Conservation (phyloP, 2,113 vertebrate species). For the Tenrec ecaudatus region DNA sequence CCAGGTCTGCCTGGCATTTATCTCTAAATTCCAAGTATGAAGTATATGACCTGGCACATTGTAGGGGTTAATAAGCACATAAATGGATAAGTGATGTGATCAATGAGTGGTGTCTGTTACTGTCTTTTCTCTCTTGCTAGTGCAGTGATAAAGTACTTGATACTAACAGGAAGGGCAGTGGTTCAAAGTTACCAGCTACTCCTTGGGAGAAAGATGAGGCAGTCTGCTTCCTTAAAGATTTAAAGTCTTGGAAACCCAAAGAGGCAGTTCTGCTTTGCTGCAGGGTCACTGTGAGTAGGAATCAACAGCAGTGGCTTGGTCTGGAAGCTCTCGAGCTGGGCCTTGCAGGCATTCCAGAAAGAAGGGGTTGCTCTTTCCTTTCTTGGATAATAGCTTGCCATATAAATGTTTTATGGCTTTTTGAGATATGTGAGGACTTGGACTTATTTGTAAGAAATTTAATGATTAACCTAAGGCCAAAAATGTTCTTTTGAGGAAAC, state of each 20-base stretch:
- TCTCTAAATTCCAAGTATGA: background rate
- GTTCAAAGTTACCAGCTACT: background rate
- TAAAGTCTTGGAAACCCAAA: background rate
- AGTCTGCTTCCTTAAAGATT: background rate
- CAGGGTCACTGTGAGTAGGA: background rate
- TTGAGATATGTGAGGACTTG: background rate
- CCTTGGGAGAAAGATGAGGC: too few relatives aligned
- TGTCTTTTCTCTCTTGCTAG: background rate
- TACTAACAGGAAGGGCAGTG: background rate
- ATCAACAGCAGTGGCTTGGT: too few relatives aligned
- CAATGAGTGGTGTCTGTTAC: background rate
- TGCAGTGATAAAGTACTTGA: background rate
- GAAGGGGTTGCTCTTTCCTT: constrained; percentile 1
- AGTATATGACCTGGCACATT: background rate
- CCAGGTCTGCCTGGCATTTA: background rate
- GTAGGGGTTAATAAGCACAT: background rate
- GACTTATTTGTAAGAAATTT: constrained; percentile 28
- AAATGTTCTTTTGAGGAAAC: constrained; percentile 30
- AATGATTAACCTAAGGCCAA: background rate
- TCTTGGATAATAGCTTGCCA: constrained; percentile 13
- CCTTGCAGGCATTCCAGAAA: background rate
- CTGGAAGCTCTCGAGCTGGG: background rate
- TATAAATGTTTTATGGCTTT: constrained; percentile 54
- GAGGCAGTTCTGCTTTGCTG: background rate
- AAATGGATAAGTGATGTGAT: background rate